A percentile compares a stretch with the other conserved stretches of the same genome.
phyloP scores from a whole-genome alignment of 2,113 vertebrate species.

The Saccopteryx bilineata region DNA sequence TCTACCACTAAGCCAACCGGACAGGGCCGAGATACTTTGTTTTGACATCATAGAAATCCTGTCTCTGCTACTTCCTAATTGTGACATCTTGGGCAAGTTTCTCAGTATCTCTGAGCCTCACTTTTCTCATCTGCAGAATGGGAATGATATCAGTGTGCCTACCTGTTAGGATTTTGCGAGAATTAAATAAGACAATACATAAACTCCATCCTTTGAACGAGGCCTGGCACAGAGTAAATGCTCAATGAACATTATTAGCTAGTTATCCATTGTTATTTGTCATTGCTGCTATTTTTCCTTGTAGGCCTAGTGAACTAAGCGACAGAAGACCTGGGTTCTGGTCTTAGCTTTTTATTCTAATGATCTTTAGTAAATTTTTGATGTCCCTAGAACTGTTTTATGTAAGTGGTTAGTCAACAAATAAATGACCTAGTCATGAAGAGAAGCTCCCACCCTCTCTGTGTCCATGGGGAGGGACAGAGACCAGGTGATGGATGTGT shows the following conservation, averaged over 20 bases:
- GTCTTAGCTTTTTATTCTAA: neutral
- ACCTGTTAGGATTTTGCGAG: neutral
- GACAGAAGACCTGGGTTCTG: neutral
- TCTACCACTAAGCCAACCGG: no score
- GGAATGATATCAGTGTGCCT: neutral
- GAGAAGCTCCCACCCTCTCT: neutral
- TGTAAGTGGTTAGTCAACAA: neutral
- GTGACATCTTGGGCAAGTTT: neutral
- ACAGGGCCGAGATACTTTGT: no score
- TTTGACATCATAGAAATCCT: neutral
- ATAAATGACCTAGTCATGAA: neutral
- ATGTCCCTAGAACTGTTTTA: neutral
- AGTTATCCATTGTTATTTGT: accelerated
- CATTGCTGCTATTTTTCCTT: neutral
- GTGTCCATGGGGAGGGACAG: accelerated
- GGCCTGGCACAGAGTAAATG: neutral
- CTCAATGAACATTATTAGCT: accelerated
- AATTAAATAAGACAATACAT: neutral
- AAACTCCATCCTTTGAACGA: neutral
- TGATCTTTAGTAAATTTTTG: neutral
- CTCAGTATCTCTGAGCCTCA: neutral
- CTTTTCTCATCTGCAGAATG: neutral
- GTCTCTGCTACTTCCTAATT: neutral
- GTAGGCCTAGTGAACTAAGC: neutral
- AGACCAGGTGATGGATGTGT: accelerated